Evolutionary conservation across 2,888 invertebrate species (phyloP).

Genomic region (Clostera curtula): DNA sequence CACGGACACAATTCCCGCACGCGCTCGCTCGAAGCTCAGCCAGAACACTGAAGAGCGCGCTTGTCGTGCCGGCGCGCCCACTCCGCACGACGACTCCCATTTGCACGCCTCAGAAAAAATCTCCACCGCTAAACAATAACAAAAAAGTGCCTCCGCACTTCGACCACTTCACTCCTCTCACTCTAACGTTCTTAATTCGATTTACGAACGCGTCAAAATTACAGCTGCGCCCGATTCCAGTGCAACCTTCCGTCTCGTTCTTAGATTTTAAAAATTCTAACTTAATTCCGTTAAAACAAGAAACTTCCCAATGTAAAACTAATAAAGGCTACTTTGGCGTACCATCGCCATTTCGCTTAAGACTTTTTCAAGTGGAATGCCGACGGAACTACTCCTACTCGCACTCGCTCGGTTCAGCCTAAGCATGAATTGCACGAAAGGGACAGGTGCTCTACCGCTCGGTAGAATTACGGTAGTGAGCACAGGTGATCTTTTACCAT

Average conservation of each 20-base stretch:
- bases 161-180: constrained; percentile 63
- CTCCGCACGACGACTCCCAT: constrained; percentile 73
- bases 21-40: constrained; percentile 72
- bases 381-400: constrained; percentile 69
- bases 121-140: constrained; percentile 66
- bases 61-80: constrained; percentile 69
- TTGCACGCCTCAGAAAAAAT: constrained; percentile 73
- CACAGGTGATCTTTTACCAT: constrained; percentile 74
- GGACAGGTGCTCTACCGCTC: constrained; percentile 71
- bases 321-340: constrained; percentile 25
- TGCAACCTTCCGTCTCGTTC: constrained; percentile 66
- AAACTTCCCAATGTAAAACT: constrained; percentile 2
- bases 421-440: constrained; percentile 71
- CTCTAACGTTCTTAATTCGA: constrained; percentile 73
- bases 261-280: constrained; percentile 34
- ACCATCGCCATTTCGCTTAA: constrained; percentile 15
- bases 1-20: constrained; percentile 53
- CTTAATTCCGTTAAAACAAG: constrained; percentile 9
- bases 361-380: constrained; percentile 26
- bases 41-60: constrained; percentile 75
- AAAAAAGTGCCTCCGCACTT: constrained; percentile 64
- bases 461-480: constrained; percentile 74
- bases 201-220: constrained; percentile 73
- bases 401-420: constrained; percentile 69
- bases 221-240: constrained; percentile 62